These are phyloP conservation scores for Pelvicachromis taeniatus DNA, from an alignment of 2,113 vertebrate species.

Conservation along the genomic window DNA sequence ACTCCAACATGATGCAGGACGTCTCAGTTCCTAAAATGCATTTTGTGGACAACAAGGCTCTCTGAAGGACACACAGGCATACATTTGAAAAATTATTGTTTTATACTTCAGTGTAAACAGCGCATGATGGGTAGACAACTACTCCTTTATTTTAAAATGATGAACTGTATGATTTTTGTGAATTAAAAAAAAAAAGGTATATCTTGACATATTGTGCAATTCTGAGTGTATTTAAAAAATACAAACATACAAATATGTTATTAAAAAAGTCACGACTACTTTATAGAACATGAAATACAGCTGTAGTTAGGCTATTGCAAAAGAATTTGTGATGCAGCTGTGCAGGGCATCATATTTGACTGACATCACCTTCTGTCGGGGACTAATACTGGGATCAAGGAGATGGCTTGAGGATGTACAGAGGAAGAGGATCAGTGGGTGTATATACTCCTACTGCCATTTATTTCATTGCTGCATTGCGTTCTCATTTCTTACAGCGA, in stretches of 20 bases:
- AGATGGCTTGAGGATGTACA: neutral
- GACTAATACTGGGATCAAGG: neutral
- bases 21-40: neutral
- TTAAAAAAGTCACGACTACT: neutral
- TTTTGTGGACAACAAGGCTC: neutral
- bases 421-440: neutral
- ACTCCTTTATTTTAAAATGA: neutral
- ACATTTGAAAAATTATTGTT: neutral
- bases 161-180: too few relatives aligned
- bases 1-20: neutral
- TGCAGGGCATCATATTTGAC: neutral
- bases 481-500: neutral
- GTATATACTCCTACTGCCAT: neutral
- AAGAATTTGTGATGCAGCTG: neutral
- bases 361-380: neutral
- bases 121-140: neutral
- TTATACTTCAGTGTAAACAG: neutral
- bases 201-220: neutral
- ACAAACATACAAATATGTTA: fast-evolving
- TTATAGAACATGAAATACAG: neutral
- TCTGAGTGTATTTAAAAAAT: neutral
- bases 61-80: neutral
- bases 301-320: neutral
- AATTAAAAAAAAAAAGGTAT: too few relatives aligned
- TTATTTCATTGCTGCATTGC: neutral